Percentiles rank a stretch among this genome's conserved stretches.
phyloP scores from a whole-genome alignment of 2,888 invertebrate genomes.

The Bugulina stolonifera region DNA sequence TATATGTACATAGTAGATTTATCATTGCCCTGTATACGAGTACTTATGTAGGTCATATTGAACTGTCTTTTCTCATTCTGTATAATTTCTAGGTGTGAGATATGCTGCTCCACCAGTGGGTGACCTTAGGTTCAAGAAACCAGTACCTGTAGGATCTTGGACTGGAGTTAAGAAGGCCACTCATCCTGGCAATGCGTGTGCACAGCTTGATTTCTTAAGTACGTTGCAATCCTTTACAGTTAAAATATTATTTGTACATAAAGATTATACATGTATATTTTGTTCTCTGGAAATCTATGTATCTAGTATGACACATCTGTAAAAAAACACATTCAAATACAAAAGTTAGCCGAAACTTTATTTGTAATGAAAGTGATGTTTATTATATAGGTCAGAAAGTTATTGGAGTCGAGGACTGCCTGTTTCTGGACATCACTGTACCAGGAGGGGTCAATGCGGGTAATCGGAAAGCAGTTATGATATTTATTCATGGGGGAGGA shows the following conservation, averaged over 20 bases:
- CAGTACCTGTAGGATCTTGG: background rate
- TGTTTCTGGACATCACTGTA: slow-evolving; percentile 10
- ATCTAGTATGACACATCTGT: background rate
- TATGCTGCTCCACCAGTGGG: slow-evolving; percentile 10
- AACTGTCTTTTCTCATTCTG: too few relatives aligned
- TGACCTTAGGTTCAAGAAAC: slow-evolving; percentile 2
- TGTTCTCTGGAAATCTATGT: too few relatives aligned
- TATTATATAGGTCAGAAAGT: background rate
- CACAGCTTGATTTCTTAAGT: background rate
- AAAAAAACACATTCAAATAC: too few relatives aligned
- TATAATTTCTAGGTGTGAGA: slow-evolving; percentile 23
- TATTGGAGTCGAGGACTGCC: slow-evolving; percentile 6
- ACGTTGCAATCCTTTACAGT: background rate
- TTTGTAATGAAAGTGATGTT: background rate
- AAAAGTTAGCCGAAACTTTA: background rate
- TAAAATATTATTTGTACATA: too few relatives aligned
- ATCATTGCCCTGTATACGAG: too few relatives aligned
- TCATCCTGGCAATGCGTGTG: background rate
- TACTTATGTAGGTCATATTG: too few relatives aligned
- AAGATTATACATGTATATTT: too few relatives aligned
- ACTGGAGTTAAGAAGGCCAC: background rate
- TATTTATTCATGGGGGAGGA: slow-evolving; percentile 3
- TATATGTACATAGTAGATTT: too few relatives aligned
- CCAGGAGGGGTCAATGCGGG: slow-evolving; percentile 3
- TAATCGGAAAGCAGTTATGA: slow-evolving; percentile 11